A percentile compares a stretch with the other conserved stretches of the same genome.
phyloP scores from a whole-genome alignment of 2,113 vertebrate genomes.

The Actenoides hombroni region DNA sequence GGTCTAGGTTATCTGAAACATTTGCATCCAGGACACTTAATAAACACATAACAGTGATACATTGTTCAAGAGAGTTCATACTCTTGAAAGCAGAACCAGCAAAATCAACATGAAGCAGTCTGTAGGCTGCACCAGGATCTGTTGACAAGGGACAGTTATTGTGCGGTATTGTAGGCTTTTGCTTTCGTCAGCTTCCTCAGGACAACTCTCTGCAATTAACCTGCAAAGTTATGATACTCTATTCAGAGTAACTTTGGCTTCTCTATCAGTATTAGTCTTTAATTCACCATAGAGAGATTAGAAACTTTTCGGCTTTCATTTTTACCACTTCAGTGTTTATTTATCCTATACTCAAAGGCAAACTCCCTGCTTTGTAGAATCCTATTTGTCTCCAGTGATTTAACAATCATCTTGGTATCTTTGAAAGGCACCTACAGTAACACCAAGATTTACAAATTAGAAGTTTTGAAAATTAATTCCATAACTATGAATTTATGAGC shows the following conservation, averaged over 20 bases:
- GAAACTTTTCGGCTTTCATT: neutral
- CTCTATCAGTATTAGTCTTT: neutral
- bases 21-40: neutral
- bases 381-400: neutral
- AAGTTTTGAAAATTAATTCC: neutral
- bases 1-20: neutral
- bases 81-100: neutral
- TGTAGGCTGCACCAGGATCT: neutral
- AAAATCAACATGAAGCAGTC: neutral
- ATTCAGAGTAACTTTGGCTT: neutral
- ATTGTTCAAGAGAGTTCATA: neutral
- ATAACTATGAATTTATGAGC: neutral
- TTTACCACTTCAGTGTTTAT: neutral
- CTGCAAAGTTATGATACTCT: neutral
- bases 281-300: neutral
- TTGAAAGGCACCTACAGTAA: neutral
- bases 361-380: neutral
- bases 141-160: neutral
- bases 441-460: neutral
- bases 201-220: neutral
- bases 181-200: neutral
- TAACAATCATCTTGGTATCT: neutral
- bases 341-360: neutral
- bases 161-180: neutral
- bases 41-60: neutral